Evolutionary conservation across 2,888 invertebrate genomes (phyloP).

Genomic region (Carpatolechia fugitivella): DNA sequence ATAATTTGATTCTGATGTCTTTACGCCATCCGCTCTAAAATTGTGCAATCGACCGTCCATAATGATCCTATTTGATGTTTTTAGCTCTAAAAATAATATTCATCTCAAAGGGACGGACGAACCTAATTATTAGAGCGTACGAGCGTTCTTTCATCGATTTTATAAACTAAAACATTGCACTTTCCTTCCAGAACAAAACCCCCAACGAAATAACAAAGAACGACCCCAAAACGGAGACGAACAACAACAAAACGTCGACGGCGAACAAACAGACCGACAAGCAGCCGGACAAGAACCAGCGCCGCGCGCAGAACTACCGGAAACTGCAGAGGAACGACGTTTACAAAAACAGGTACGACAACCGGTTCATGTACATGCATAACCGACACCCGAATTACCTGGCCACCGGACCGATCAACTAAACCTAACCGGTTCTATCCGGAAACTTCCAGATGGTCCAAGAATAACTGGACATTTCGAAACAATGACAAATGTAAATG

Average conservation of each 20-base stretch:
- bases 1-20: too few relatives aligned
- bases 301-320: slow-evolving; percentile 61
- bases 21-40: too few relatives aligned
- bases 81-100: too few relatives aligned
- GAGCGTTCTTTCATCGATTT: too few relatives aligned
- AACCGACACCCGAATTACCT: neutral
- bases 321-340: slow-evolving; percentile 59
- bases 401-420: neutral
- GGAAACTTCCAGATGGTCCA: neutral
- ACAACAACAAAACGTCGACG: slow-evolving; percentile 26
- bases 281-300: slow-evolving; percentile 42
- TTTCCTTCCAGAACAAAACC: slow-evolving; percentile 50
- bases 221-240: slow-evolving; percentile 32
- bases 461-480: neutral
- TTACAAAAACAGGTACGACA: slow-evolving; percentile 67
- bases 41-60: too few relatives aligned
- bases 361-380: slow-evolving; percentile 54
- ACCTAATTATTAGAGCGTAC: too few relatives aligned
- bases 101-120: too few relatives aligned
- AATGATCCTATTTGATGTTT: too few relatives aligned
- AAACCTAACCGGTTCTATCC: neutral
- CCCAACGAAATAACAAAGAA: slow-evolving; percentile 38
- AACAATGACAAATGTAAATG: too few relatives aligned
- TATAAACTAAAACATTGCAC: too few relatives aligned
- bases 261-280: slow-evolving; percentile 49